phyloP scores from a whole-genome alignment of 92 coral and sea anemone species.

The Pocillopora meandrina region DNA sequence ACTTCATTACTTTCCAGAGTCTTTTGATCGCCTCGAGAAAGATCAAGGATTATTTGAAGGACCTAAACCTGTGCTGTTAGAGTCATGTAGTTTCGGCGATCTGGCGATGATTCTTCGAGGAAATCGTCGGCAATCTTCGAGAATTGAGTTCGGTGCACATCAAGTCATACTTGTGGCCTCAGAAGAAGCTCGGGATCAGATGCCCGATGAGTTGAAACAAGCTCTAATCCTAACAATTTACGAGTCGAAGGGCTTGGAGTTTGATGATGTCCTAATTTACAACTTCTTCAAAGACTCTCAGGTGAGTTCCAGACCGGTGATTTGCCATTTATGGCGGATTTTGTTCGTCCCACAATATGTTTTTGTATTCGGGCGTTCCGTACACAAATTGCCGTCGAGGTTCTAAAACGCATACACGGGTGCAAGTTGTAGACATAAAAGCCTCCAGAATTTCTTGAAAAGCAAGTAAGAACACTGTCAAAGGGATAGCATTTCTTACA shows the following conservation, averaged over 20 bases:
- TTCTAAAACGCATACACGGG: too few relatives aligned
- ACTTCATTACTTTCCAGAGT: slow-evolving; percentile 82
- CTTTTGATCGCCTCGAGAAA: slow-evolving; percentile 80
- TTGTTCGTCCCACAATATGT: too few relatives aligned
- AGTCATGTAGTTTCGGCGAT: slow-evolving; percentile 83
- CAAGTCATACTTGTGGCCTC: slow-evolving; percentile 91
- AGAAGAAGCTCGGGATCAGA: slow-evolving; percentile 79
- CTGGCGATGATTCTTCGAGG: slow-evolving; percentile 91
- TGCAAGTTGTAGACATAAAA: too few relatives aligned
- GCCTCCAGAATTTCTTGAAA: too few relatives aligned
- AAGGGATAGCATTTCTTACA: too few relatives aligned
- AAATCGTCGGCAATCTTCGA: slow-evolving; percentile 77
- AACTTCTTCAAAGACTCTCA: slow-evolving; percentile 95
- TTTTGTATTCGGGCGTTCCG: too few relatives aligned
- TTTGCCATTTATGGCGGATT: too few relatives aligned
- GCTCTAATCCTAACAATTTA: slow-evolving; percentile 88
- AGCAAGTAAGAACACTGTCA: too few relatives aligned
- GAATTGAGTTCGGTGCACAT: slow-evolving; percentile 96
- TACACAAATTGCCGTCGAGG: too few relatives aligned
- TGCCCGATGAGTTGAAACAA: slow-evolving; percentile 89
- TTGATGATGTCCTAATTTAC: slow-evolving; percentile 91
- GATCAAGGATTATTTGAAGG: slow-evolving; percentile 90
- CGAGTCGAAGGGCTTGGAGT: slow-evolving; percentile 94
- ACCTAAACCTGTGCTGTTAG: slow-evolving; percentile 87
- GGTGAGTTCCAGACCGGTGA: slow-evolving; percentile 28